Evolutionary conservation across 1,140 invertebrate species (phyloP).

Genomic region (Pseudomyrmex concolor): DNA sequence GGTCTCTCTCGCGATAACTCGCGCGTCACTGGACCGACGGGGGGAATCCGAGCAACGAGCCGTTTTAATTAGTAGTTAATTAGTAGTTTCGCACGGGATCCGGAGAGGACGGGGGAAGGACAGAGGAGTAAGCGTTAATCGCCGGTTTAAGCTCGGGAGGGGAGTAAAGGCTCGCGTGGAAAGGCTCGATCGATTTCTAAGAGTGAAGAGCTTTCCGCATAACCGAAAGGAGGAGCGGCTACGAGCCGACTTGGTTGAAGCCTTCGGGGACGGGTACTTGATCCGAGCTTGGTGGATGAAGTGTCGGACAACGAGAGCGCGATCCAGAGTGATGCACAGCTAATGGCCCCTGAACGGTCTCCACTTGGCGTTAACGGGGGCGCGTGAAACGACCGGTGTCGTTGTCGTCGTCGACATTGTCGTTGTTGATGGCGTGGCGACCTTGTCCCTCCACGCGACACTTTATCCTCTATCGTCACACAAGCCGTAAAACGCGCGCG

Average conservation of each 20-base stretch:
- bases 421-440: constrained; percentile 21
- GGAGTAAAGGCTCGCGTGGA: not conserved
- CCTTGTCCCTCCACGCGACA: not conserved
- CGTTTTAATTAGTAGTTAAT: constrained; percentile 61
- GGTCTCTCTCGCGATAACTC: not conserved
- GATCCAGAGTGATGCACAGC: constrained; percentile 38
- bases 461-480: not conserved
- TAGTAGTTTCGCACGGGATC: constrained; percentile 34
- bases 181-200: constrained; percentile 69
- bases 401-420: too few species aligned
- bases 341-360: constrained; percentile 56
- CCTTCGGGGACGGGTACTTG: constrained; percentile 33
- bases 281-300: constrained; percentile 56
- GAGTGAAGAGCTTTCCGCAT: constrained; percentile 62
- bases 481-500: not conserved
- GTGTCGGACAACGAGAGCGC: constrained; percentile 49
- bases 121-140: constrained; percentile 29
- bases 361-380: constrained; percentile 45
- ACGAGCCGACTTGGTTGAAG: constrained; percentile 24
- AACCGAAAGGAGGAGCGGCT: constrained; percentile 19
- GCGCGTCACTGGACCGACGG: not conserved
- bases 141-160: constrained; percentile 29
- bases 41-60: constrained; percentile 41
- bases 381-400: constrained; percentile 10
- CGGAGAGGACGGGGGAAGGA: too few species aligned